Base-by-base conservation (phyloP, 2,888 invertebrate genomes). In the Eubasilissa splendida region DNA sequence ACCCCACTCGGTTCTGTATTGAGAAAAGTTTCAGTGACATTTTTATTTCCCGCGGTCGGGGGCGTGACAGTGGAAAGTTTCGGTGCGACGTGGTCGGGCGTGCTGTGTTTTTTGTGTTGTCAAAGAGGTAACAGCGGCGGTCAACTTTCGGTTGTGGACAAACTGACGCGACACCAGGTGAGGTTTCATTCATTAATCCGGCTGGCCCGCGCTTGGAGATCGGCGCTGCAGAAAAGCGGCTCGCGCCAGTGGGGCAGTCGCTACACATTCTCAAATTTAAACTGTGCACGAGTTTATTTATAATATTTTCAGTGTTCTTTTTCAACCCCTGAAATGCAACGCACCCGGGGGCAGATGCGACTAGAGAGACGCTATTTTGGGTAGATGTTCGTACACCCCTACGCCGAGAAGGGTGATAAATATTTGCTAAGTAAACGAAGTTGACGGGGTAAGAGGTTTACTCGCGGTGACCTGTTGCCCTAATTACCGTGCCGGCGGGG, bases 61-160 rank as follows among this genome's bases (percentile, higher is more conserved):
- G 71, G 71, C 71, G 71, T 53, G 71, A 10, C 71, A 71, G 71
- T 71, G 71, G 71, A 71, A 71, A 71, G 71, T 71, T 71, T 71
- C 31, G 31, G 52, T 14, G 12, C 3, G n/a, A 52, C 22, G 70
- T 14, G 14, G 52, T 71, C 53, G 54, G 33, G 31, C 71, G 71
- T 53, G 53, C 10, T 68, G 71, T 53, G 14, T 71, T 50, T 68
- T 68, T 70, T 53, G 22, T 71, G 52, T 71, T 50, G n/a, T 8
- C 14, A n/a, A 71, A 71, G 71, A 52, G 9, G 14, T 54, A 9
- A 14, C 54, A 54, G 70, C 14, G 14, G 52, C 10, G 42, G n/a
- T 12, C 12, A n/a, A 14, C 14, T 22, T 33, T 52, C 10, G 54
- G 54, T 71, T 71, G 52, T 71, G 53, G 53, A 71, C 53, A 71